These are phyloP conservation scores for Ptilonorhynchus violaceus DNA, from an alignment of 2,113 vertebrate species.

Conservation along the genomic window DNA sequence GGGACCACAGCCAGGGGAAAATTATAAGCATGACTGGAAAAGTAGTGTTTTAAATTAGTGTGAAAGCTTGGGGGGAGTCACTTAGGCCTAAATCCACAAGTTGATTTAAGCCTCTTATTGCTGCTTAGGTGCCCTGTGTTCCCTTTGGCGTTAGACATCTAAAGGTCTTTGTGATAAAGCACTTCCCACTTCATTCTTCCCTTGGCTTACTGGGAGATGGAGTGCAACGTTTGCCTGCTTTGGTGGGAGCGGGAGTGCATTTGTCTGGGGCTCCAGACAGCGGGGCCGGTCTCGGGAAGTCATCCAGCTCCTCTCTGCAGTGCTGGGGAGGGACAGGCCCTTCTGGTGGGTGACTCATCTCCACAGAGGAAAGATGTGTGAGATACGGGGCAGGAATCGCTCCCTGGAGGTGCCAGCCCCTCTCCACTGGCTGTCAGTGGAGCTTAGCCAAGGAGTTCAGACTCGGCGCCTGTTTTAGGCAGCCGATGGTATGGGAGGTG, in stretches of 20 bases:
- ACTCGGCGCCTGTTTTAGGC: neutral
- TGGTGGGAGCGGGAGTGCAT: neutral
- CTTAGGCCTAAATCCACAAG: neutral
- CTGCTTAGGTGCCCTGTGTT: neutral
- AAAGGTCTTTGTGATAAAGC: neutral
- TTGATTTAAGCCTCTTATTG: neutral
- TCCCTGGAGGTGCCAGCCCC: slow-evolving; percentile 13
- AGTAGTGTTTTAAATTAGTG: slow-evolving; percentile 31
- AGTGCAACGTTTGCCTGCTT: neutral
- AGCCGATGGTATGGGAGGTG: neutral
- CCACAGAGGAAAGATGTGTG: neutral
- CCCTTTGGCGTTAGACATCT: neutral
- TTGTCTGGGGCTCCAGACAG: slow-evolving; percentile 23
- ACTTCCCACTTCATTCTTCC: neutral
- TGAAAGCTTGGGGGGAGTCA: neutral
- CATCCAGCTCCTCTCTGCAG: neutral
- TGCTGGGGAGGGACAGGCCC: neutral
- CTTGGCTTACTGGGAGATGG: neutral
- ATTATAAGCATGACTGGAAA: slow-evolving; percentile 6
- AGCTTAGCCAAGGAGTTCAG: neutral
- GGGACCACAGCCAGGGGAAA: neutral
- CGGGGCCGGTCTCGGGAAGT: neutral
- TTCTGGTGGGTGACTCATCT: slow-evolving; percentile 18
- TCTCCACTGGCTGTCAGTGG: neutral
- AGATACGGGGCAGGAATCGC: neutral